Percentiles rank a stretch among this genome's conserved stretches.
phyloP scores from a whole-genome alignment of 2,888 invertebrate species.

The Caenorhabditis becei region DNA sequence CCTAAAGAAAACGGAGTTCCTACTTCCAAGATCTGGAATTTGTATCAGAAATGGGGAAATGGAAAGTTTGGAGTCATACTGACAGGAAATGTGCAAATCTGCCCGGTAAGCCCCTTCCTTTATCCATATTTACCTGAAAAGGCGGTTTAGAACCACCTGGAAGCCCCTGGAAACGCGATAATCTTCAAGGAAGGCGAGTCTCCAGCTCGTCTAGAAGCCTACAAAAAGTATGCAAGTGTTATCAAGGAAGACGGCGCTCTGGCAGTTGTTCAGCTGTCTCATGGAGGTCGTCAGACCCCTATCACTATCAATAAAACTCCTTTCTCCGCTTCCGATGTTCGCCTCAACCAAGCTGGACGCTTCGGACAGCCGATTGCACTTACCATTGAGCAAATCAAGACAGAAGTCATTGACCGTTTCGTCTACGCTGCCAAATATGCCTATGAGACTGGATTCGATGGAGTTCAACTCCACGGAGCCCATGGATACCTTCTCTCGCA shows the following conservation, averaged over 20 bases:
- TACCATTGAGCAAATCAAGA: constrained; percentile 71
- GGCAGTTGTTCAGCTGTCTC: constrained; percentile 62
- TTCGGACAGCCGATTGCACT: constrained; percentile 70
- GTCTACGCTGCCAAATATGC: constrained; percentile 64
- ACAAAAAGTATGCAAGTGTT: constrained; percentile 37
- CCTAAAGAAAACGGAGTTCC: constrained; percentile 59
- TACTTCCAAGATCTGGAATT: constrained; percentile 44
- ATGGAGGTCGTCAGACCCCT: constrained; percentile 71
- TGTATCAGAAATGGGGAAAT: constrained; percentile 69
- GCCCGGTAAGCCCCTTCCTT: constrained; percentile 24
- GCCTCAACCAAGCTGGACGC: constrained; percentile 39
- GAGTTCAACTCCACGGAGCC: constrained; percentile 72
- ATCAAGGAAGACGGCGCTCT: constrained; percentile 66
- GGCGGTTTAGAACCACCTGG: constrained; percentile 21
- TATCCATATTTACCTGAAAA: too few species aligned
- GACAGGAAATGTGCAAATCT: constrained; percentile 63
- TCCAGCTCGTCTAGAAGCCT: constrained; percentile 21
- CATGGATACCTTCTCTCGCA: constrained; percentile 72
- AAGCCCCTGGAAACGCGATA: constrained; percentile 37
- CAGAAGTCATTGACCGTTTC: constrained; percentile 69
- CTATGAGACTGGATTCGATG: constrained; percentile 71
- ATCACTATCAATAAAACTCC: constrained; percentile 65
- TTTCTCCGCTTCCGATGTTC: constrained; percentile 71
- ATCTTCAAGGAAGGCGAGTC: constrained; percentile 38
- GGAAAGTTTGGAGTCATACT: constrained; percentile 71